Percentiles rank a stretch among this genome's conserved stretches.
Conservation (phyloP, 2,888 invertebrate genomes). For the Trimorus sp. region DNA sequence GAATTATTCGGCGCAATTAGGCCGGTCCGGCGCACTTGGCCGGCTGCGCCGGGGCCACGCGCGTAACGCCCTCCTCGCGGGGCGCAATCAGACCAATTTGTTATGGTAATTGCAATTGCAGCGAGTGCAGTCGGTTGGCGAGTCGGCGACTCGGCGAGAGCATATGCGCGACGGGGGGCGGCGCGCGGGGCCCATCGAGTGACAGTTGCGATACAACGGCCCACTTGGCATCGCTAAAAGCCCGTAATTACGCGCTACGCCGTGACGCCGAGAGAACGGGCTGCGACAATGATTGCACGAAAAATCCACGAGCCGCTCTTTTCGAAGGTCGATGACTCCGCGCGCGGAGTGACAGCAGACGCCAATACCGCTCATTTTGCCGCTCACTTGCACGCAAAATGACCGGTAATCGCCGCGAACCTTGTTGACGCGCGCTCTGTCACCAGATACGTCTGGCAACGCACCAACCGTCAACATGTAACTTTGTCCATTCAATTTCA, state of each 20-base stretch:
- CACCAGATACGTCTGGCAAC: too few species aligned
- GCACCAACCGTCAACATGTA: too few species aligned
- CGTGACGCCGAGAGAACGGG: conserved; percentile 18
- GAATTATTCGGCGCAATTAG: conserved; percentile 46
- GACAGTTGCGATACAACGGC: conserved; percentile 47
- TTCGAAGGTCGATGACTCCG: background rate
- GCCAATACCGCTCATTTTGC: too few species aligned
- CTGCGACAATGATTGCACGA: too few species aligned
- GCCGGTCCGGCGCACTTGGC: conserved; percentile 17
- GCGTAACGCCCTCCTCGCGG: conserved; percentile 24
- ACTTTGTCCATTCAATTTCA: too few species aligned
- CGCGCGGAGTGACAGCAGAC: background rate
- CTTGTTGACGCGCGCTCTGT: too few species aligned
- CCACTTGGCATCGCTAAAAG: background rate
- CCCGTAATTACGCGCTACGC: too few species aligned
- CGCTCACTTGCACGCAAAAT: too few species aligned
- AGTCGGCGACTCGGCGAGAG: conserved; percentile 18
- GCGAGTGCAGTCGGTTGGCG: conserved; percentile 18
- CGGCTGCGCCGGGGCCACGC: background rate
- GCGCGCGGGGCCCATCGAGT: conserved; percentile 26
- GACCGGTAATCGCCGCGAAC: too few species aligned
- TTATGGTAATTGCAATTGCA: conserved; percentile 55
- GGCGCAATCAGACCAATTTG: conserved; percentile 43
- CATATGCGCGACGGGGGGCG: conserved; percentile 45
- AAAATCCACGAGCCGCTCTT: background rate